phyloP scores from a whole-genome alignment of 2,888 invertebrate genomes.

The Leucania comma region DNA sequence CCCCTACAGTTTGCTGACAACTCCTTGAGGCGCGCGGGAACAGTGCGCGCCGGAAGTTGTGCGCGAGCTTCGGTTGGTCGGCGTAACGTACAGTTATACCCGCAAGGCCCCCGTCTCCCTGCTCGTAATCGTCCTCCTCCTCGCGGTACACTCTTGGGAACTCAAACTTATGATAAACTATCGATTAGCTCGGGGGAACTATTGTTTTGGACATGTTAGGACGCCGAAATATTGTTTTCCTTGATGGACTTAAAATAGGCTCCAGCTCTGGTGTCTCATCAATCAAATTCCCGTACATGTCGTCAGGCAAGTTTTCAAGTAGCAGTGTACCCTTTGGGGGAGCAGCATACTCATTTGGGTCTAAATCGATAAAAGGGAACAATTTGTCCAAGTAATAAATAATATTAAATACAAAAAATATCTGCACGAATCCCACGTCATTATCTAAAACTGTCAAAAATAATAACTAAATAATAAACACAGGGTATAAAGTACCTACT shows the following conservation, averaged over 20 bases:
- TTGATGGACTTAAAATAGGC: slow-evolving; percentile 14
- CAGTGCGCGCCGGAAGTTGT: too few relatives aligned
- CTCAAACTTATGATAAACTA: slow-evolving; percentile 24
- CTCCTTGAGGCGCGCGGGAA: too few relatives aligned
- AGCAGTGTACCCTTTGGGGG: slow-evolving; percentile 7
- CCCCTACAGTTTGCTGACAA: too few relatives aligned
- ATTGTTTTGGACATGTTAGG: slow-evolving; percentile 6
- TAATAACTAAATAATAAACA: neutral
- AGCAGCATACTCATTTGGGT: slow-evolving; percentile 7
- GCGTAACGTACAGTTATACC: neutral
- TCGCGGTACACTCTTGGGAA: neutral
- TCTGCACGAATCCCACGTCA: neutral
- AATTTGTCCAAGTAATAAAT: slow-evolving; percentile 15
- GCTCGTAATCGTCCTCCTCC: neutral
- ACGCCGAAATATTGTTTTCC: neutral
- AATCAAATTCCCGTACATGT: slow-evolving; percentile 6
- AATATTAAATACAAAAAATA: slow-evolving; percentile 5
- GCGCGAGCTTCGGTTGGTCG: neutral
- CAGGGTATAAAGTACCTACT: neutral
- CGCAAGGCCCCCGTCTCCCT: neutral
- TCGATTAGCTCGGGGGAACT: neutral
- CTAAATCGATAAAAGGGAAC: slow-evolving; percentile 38
- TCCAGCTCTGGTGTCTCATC: slow-evolving; percentile 22
- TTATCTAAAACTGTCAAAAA: neutral
- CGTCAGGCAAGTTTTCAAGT: slow-evolving; percentile 22